Percentiles rank a stretch among this genome's conserved stretches.
phyloP scores from a whole-genome alignment of 2,888 invertebrate genomes.

The Hetaerina titia region DNA sequence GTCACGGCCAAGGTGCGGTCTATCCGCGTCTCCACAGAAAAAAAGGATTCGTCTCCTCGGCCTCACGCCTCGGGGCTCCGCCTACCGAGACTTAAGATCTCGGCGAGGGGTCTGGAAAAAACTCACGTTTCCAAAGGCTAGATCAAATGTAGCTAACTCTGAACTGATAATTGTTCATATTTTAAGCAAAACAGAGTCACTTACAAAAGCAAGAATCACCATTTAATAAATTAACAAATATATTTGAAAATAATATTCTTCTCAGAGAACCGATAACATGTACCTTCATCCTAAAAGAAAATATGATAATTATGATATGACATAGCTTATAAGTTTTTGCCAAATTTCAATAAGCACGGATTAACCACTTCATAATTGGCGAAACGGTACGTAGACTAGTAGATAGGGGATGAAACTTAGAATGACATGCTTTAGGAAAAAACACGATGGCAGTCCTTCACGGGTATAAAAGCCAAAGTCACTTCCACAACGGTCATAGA shows the following conservation, averaged over 20 bases:
- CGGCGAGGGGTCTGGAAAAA: background rate
- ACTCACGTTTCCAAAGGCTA: background rate
- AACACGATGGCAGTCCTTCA: background rate
- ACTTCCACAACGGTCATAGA: background rate
- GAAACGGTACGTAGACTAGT: no score
- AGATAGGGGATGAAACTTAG: no score
- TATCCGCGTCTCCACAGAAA: constrained; percentile 29
- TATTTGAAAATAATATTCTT: no score
- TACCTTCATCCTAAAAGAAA: no score
- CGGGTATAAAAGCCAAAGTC: background rate
- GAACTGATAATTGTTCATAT: background rate
- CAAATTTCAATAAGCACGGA: no score
- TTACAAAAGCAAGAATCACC: background rate
- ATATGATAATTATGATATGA: no score
- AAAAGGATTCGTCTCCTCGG: constrained; percentile 37
- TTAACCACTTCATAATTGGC: no score
- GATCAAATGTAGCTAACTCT: no score
- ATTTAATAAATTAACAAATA: no score
- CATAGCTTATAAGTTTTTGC: no score
- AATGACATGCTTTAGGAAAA: background rate
- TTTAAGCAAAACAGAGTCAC: background rate
- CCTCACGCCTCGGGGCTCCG: constrained; percentile 47
- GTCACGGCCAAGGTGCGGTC: constrained; percentile 67
- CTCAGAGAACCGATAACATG: no score
- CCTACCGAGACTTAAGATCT: constrained; percentile 24